Percentiles rank a stretch among this genome's conserved stretches.
Evolutionary conservation across 2,797 vertebrate species (phyloP).

Genomic region (Gymnoscopelus microlampas): DNA sequence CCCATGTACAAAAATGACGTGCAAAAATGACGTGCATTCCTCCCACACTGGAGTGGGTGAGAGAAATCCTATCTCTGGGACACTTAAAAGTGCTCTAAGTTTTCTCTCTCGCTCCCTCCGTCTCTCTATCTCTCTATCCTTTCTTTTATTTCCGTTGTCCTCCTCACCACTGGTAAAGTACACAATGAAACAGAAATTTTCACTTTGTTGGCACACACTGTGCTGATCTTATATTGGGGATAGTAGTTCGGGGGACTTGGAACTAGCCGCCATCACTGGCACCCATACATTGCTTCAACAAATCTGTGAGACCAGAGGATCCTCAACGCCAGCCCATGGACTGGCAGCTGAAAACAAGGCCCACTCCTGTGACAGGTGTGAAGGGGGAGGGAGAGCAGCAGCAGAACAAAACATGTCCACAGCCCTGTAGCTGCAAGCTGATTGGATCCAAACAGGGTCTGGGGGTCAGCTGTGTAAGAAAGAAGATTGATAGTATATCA

Average conservation of each 20-base stretch:
- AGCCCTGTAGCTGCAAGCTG: slow-evolving; percentile 91
- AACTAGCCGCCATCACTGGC: slow-evolving; percentile 61
- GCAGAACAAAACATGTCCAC: slow-evolving; percentile 86
- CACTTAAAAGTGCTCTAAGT: too few species aligned
- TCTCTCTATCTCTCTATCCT: too few species aligned
- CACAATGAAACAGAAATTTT: too few species aligned
- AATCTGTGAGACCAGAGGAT: slow-evolving; percentile 87
- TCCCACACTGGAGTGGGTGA: too few species aligned
- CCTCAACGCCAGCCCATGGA: slow-evolving; percentile 86
- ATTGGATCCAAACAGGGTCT: slow-evolving; percentile 89
- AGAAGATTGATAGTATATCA: slow-evolving; percentile 91
- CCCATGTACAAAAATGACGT: too few species aligned
- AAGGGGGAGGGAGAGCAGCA: slow-evolving; percentile 72
- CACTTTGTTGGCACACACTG: too few species aligned
- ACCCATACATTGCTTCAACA: slow-evolving; percentile 83
- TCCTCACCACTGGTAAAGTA: too few species aligned
- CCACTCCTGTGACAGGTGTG: slow-evolving; percentile 84
- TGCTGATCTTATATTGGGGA: too few species aligned
- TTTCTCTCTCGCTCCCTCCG: too few species aligned
- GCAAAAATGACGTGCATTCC: too few species aligned
- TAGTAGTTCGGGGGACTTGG: slow-evolving; percentile 42
- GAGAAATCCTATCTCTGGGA: too few species aligned
- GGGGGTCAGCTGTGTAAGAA: slow-evolving; percentile 96
- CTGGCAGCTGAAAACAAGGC: slow-evolving; percentile 95
- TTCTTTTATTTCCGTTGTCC: too few species aligned